Evolutionary conservation across 2,888 invertebrate species (phyloP), one percentile per base, ranked within the genome.

Genomic region (Timema podura): DNA sequence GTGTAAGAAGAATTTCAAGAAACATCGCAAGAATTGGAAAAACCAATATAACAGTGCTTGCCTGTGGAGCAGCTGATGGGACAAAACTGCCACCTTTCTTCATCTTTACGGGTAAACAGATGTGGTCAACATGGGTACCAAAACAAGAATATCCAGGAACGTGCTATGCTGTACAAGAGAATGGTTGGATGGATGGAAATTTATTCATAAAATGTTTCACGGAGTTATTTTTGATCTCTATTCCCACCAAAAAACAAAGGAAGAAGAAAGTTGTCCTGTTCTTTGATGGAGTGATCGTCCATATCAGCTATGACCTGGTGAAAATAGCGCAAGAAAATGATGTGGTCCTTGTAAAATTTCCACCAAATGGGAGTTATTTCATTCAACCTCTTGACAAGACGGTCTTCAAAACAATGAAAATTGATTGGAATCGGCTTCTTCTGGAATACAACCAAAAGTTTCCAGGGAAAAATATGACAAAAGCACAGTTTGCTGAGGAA

Each of bases 121-220:
- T 54, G 54, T 54, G 9, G 54, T 11, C 54, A 54, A 54, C 54
- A 54, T 54, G 10, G 30, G 30, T 54, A 16, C 11, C 54, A 54
- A 54, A 54, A 54, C 1, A 2, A 7, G 54, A 54, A 10, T 54
- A 54, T 54, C 54, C 54, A 54, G 54, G 54, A 11, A 54, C 54
- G 8, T 10, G 54, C 54, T 11, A 54, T 54, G n/a, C 6, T 54
- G 54, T 54, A 11, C 5, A 54, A 54, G 54, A 54, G 9, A 54
- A 54, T 11, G 54, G 54, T 54, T 54, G 54, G 54, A 54, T 54
- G 54, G 54, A 54, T 54, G 54, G 54, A 54, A 54, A 54, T 54
- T 54, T 54, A 15, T 16, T 10, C 54, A 30, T 30, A 1, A 30
- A 30, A 3, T 30, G 30, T 1, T 30, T 30, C 30, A 30, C 30